Evolutionary conservation across 2,888 invertebrate genomes (phyloP).

Genomic region (Ferrisia virgata): DNA sequence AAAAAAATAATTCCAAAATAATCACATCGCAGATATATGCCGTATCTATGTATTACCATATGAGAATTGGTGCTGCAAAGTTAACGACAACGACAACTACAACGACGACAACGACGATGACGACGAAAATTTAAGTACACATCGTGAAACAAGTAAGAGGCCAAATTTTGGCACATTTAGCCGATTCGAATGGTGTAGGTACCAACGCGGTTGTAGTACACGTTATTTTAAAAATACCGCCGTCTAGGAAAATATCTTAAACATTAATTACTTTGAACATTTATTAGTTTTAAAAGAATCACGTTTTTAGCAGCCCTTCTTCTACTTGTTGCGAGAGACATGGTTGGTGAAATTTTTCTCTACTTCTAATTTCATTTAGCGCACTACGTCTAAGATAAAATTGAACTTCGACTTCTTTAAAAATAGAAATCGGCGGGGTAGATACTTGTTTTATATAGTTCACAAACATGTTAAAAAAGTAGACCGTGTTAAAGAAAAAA

Average conservation of each 20-base stretch:
- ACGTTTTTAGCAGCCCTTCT: background rate
- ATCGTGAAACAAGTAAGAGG: background rate
- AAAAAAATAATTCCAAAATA: too few relatives aligned
- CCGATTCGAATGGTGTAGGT: background rate
- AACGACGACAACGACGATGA: too few relatives aligned
- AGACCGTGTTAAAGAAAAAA: slow-evolving; percentile 23
- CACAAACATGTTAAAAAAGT: slow-evolving; percentile 27
- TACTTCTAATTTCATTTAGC: slow-evolving; percentile 30
- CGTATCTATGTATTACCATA: background rate
- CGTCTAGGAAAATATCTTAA: slow-evolving; percentile 14
- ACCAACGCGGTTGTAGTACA: background rate
- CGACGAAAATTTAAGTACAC: slow-evolving; percentile 12
- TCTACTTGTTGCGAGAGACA: background rate
- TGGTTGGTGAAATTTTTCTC: background rate
- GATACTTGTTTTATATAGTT: slow-evolving; percentile 1
- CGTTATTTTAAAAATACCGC: background rate
- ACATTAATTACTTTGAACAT: slow-evolving; percentile 32
- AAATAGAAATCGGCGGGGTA: background rate
- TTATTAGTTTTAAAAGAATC: slow-evolving; percentile 26
- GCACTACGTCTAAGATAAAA: slow-evolving; percentile 27
- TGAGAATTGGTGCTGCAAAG: too few relatives aligned
- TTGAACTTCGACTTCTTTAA: slow-evolving; percentile 28
- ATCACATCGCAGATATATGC: background rate
- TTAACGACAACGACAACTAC: too few relatives aligned
- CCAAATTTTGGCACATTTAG: slow-evolving; percentile 22